Conservation (phyloP, 2,797 vertebrate genomes). For the Rhinogobio ventralis region DNA sequence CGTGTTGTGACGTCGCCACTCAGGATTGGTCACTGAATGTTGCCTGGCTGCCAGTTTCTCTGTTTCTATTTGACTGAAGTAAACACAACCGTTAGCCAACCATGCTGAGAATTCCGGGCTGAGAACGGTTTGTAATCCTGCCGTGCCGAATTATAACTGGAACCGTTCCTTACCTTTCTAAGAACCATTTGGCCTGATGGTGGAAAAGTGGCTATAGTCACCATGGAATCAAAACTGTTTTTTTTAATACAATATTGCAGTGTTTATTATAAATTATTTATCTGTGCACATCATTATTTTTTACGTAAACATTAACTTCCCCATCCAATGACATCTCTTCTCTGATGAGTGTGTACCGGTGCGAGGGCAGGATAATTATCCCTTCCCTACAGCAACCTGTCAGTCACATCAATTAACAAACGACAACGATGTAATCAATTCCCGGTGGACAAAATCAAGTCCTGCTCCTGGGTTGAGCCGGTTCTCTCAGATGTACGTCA, state of each 20-base stretch:
- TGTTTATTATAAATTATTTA: background rate
- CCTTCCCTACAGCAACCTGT: background rate
- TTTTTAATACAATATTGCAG: background rate
- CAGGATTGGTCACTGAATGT: background rate
- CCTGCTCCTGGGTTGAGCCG: background rate
- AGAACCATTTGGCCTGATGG: background rate
- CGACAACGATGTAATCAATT: background rate
- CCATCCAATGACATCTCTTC: background rate
- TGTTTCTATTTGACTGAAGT: background rate
- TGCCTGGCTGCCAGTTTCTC: background rate
- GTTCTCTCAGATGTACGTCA: background rate
- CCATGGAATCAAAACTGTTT: background rate
- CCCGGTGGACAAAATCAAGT: background rate
- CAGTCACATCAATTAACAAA: constrained; percentile 9
- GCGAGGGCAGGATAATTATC: background rate
- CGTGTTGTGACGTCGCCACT: background rate
- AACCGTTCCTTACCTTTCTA: background rate
- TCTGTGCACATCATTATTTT: background rate
- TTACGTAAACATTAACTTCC: background rate
- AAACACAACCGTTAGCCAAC: background rate
- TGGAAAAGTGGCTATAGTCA: background rate
- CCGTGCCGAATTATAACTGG: background rate
- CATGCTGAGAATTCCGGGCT: background rate
- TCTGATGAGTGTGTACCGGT: background rate
- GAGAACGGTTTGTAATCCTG: background rate